Conservation (phyloP, 1,140 invertebrate genomes). For the silkworm (Bombyx mori) region ASM3026992v2 NC_085128.1:6979001-6979500, state of each 20-base stretch:
- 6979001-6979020: conserved; percentile 1
- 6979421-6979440: conserved; percentile 41
- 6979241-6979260: too few relatives aligned
- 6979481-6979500: conserved; percentile 21
- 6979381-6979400: conserved; percentile 30
- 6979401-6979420: conserved; percentile 47
- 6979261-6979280: conserved; percentile 17
- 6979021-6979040: conserved; percentile 9
- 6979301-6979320: conserved; percentile 14
- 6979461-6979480: conserved; percentile 15
- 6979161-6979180: conserved; percentile 41
- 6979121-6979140: conserved; percentile 38
- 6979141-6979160: conserved; percentile 53
- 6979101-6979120: conserved; percentile 35
- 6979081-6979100: conserved; percentile 8
- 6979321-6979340: conserved; percentile 17
- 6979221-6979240: too few relatives aligned
- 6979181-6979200: conserved; percentile 9
- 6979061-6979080: conserved; percentile 8
- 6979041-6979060: conserved; percentile 14
- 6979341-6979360: conserved; percentile 13
- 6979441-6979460: conserved; percentile 19
- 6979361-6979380: conserved; percentile 32
- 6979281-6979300: conserved; percentile 18
- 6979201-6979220: too few relatives aligned